Percentiles rank a stretch among this genome's conserved stretches.
These are phyloP conservation scores for Bombus turneri DNA, from an alignment of 1,140 invertebrate genomes.

Conservation along the genomic window DNA sequence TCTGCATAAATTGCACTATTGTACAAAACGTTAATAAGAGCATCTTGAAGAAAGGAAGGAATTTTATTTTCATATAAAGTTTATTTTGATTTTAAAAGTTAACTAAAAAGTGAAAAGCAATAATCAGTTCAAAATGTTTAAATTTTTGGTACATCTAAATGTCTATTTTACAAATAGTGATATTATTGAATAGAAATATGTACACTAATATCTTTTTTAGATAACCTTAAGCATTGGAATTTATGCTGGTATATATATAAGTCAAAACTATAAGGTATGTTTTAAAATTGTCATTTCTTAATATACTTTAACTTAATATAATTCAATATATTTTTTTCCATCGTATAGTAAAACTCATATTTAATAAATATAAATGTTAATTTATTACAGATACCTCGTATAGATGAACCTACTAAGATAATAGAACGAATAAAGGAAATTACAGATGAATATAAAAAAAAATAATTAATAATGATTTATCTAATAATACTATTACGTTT, in stretches of 20 bases:
- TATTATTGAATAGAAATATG: not conserved
- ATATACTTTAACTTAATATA: not conserved
- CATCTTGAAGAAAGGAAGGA: not conserved
- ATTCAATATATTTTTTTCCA: not conserved
- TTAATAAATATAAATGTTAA: slow-evolving; percentile 5
- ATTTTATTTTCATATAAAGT: not conserved
- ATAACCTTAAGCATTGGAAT: slow-evolving; percentile 89
- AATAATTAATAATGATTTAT: slow-evolving; percentile 60
- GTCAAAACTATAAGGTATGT: slow-evolving; percentile 91
- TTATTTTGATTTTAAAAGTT: not conserved
- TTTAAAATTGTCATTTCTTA: not conserved
- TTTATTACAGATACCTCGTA: slow-evolving; percentile 88
- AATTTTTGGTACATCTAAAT: slow-evolving; percentile 43
- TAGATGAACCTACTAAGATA: slow-evolving; percentile 89
- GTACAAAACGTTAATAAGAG: not conserved
- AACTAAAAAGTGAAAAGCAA: not conserved
- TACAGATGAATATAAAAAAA: slow-evolving; percentile 87
- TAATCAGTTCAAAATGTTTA: slow-evolving; percentile 35
- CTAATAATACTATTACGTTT: not conserved
- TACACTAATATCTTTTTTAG: slow-evolving; percentile 82
- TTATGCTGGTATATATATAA: slow-evolving; percentile 90
- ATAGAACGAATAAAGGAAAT: slow-evolving; percentile 87
- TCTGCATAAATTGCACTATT: not conserved
- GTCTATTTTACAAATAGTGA: not conserved
- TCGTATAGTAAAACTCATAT: not conserved